Evolutionary conservation across 2,888 invertebrate species (phyloP).

Genomic region (Clepsis dumicolana): DNA sequence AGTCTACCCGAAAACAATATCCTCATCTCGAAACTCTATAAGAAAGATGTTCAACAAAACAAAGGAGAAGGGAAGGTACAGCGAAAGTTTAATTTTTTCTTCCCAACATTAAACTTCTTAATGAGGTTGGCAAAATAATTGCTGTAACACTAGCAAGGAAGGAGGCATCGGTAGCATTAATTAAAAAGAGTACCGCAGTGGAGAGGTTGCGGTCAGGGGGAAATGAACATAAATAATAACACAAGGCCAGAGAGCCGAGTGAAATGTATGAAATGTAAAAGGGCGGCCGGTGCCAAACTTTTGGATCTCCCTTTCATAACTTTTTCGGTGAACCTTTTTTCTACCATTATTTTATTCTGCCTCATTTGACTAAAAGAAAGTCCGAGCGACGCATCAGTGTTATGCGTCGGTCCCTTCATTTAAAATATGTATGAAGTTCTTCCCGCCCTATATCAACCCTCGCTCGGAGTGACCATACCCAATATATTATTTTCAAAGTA

Average conservation of each 20-base stretch:
- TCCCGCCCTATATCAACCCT: slow-evolving; percentile 63
- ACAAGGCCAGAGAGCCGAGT: slow-evolving; percentile 66
- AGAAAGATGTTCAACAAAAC: slow-evolving; percentile 16
- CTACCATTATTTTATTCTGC: slow-evolving; percentile 81
- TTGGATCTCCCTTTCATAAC: slow-evolving; percentile 79
- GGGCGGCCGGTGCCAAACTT: slow-evolving; percentile 74
- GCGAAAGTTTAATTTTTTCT: slow-evolving; percentile 59
- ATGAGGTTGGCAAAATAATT: slow-evolving; percentile 82
- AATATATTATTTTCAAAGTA: slow-evolving; percentile 32
- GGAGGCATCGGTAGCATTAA: slow-evolving; percentile 76
- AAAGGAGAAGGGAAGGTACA: slow-evolving; percentile 25
- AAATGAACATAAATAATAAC: slow-evolving; percentile 82
- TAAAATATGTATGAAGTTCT: slow-evolving; percentile 78
- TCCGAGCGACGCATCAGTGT: slow-evolving; percentile 71
- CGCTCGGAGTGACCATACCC: slow-evolving; percentile 32
- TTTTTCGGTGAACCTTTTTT: slow-evolving; percentile 80
- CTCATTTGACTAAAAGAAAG: slow-evolving; percentile 84
- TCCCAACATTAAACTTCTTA: slow-evolving; percentile 76
- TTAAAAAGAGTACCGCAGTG: slow-evolving; percentile 76
- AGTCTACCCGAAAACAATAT: slow-evolving; percentile 19
- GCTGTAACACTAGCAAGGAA: slow-evolving; percentile 82
- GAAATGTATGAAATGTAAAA: slow-evolving; percentile 76
- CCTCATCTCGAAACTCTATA: not conserved
- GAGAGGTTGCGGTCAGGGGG: slow-evolving; percentile 73
- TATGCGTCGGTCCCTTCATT: slow-evolving; percentile 73